Conservation (phyloP, 2,888 invertebrate genomes). For the Epistrophella euchroma region DNA sequence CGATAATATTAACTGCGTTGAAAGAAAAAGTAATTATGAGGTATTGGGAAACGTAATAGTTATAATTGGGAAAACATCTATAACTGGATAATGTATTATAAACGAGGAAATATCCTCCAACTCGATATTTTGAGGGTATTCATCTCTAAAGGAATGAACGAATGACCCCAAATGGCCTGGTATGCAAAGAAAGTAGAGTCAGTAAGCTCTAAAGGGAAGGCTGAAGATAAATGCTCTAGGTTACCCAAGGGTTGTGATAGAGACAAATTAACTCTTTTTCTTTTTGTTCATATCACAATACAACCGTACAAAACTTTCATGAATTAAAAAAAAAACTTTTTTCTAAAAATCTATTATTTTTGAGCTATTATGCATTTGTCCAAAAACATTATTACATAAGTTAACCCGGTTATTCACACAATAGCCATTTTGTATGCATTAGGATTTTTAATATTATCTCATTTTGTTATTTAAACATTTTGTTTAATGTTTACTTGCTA, state of each 20-base stretch:
- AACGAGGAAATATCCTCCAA: neutral
- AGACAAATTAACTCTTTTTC: neutral
- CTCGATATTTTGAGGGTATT: no score
- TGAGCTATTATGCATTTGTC: conserved; percentile 15
- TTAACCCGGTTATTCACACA: conserved; percentile 8
- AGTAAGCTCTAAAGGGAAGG: neutral
- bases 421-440: conserved; percentile 30
- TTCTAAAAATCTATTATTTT: conserved; percentile 9
- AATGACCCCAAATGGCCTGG: neutral
- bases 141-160: no score
- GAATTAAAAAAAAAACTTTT: neutral
- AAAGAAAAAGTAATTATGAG: neutral
- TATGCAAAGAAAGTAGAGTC: neutral
- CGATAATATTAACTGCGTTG: neutral
- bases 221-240: neutral
- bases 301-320: neutral
- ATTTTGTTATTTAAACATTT: conserved; percentile 39
- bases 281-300: neutral
- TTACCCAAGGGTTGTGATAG: neutral
- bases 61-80: neutral
- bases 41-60: neutral
- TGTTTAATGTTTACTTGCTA: conserved; percentile 49
- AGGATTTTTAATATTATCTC: conserved; percentile 23
- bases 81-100: neutral
- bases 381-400: conserved; percentile 4